Evolutionary conservation across 2,888 invertebrate genomes (phyloP).

Genomic region (Aporophyla lueneburgensis): DNA sequence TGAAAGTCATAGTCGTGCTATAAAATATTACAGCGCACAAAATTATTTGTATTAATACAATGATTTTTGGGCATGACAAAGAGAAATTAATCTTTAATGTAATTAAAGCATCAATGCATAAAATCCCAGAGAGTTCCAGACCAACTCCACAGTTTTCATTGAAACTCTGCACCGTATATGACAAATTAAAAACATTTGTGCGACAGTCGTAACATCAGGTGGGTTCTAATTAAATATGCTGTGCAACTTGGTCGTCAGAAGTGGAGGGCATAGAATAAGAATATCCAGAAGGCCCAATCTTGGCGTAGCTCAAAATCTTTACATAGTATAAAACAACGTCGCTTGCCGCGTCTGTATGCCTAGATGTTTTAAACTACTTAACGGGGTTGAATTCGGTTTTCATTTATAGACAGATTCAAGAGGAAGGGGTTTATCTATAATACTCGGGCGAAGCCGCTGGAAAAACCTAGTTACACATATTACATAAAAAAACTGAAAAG

Average conservation of each 20-base stretch:
- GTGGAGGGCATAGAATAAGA: background rate
- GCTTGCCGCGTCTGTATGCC: no score
- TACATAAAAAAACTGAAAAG: background rate
- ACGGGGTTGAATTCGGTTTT: no score
- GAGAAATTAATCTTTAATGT: background rate
- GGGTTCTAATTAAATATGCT: constrained; percentile 57
- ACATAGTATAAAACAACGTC: no score
- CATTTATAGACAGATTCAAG: no score
- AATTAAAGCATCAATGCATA: background rate
- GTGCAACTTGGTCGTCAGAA: constrained; percentile 46
- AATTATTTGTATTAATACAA: background rate
- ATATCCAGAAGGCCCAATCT: constrained; percentile 20
- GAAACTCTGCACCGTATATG: constrained; percentile 35
- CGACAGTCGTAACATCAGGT: constrained; percentile 46
- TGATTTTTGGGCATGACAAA: background rate
- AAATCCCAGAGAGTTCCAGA: background rate
- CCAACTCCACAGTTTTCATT: constrained; percentile 10
- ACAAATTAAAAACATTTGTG: constrained; percentile 59
- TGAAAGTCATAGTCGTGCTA: background rate
- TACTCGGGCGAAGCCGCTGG: no score
- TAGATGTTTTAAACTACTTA: no score
- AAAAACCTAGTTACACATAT: background rate
- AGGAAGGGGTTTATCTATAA: no score
- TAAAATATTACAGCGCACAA: background rate
- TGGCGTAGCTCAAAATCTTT: no score